Percentiles rank a stretch among this genome's conserved stretches.
phyloP scores from a whole-genome alignment of 2,797 vertebrate genomes.

The Micromesistius poutassou region DNA sequence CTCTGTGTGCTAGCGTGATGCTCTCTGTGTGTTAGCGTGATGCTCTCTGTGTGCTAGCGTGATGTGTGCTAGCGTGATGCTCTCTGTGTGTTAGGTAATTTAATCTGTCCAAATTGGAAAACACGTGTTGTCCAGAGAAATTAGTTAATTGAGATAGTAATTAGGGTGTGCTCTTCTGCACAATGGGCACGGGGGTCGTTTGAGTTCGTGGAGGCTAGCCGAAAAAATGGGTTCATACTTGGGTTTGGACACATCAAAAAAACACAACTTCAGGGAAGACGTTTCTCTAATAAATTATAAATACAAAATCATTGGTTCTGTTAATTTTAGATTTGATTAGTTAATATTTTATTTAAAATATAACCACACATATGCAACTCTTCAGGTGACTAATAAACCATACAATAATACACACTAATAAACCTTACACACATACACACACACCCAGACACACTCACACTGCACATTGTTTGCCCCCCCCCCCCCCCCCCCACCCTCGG shows the following conservation, averaged over 20 bases:
- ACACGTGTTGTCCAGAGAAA: background rate
- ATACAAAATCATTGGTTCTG: background rate
- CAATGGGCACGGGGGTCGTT: background rate
- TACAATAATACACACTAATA: too few relatives aligned
- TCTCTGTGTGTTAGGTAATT: too few relatives aligned
- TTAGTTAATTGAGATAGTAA: background rate
- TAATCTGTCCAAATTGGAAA: background rate
- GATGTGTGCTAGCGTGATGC: too few relatives aligned
- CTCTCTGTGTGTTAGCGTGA: too few relatives aligned
- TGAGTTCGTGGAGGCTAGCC: too few relatives aligned
- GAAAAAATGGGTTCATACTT: too few relatives aligned
- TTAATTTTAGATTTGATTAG: background rate
- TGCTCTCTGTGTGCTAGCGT: too few relatives aligned
- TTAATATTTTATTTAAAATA: background rate
- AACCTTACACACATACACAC: conserved; percentile 9
- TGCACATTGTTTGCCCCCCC: conserved; percentile 16
- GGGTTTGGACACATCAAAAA: too few relatives aligned
- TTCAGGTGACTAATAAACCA: background rate
- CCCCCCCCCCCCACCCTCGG: conserved; percentile 39
- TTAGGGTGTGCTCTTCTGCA: background rate
- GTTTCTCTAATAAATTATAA: too few relatives aligned
- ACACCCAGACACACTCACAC: conserved; percentile 3
- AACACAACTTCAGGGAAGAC: too few relatives aligned
- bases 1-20: too few relatives aligned
- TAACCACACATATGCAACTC: background rate